phyloP scores from a whole-genome alignment of 2,888 invertebrate genomes.

The Oxycera nigricornis region DNA sequence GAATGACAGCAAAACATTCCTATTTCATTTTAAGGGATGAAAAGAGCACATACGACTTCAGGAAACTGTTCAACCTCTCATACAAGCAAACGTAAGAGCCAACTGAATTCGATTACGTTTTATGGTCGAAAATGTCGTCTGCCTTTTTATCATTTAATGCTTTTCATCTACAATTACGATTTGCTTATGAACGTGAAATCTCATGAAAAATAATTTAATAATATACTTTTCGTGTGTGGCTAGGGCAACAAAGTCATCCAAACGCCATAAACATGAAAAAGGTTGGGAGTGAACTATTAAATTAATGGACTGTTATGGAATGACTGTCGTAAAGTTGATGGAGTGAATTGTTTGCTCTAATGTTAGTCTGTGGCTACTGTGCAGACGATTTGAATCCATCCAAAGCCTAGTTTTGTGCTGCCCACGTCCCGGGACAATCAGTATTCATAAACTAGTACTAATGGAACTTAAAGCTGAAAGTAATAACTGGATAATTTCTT shows the following conservation, averaged over 20 bases:
- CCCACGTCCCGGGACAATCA: too few relatives aligned
- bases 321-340: constrained; percentile 16
- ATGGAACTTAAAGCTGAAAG: too few relatives aligned
- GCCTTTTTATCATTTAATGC: not conserved
- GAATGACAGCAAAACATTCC: too few relatives aligned
- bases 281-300: constrained; percentile 19
- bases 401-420: too few relatives aligned
- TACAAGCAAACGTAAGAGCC: not conserved
- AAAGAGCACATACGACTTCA: too few relatives aligned
- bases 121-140: not conserved
- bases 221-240: not conserved
- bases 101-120: constrained; percentile 4
- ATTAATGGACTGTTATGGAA: constrained; percentile 32
- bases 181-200: constrained; percentile 2
- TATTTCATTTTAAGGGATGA: not conserved
- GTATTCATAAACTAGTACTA: too few relatives aligned
- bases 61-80: too few relatives aligned
- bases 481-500: too few relatives aligned
- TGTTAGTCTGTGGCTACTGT: too few relatives aligned
- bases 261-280: not conserved
- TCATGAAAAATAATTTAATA: constrained; percentile 18
- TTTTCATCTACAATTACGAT: not conserved
- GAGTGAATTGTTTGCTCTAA: too few relatives aligned
- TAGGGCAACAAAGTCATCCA: not conserved
- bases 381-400: too few relatives aligned